Evolutionary conservation across 2,888 invertebrate species (phyloP), one percentile per base, ranked within the genome.

Genomic region (Cantharis rustica): DNA sequence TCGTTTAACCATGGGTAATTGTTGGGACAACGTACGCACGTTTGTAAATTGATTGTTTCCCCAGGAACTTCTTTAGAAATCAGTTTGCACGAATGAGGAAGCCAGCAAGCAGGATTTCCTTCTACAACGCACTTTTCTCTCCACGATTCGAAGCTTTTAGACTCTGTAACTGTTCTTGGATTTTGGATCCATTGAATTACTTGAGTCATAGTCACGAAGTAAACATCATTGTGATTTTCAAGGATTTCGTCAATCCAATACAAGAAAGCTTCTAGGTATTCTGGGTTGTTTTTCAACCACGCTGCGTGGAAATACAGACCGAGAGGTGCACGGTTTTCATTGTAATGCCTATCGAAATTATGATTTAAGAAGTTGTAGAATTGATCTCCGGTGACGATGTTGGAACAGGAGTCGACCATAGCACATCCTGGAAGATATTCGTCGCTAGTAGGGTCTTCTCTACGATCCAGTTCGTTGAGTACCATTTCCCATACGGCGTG

Each of bases 401-500:
- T 97, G 76, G 96, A 96, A 90, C 97, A 97, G 15, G 96, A 97
- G 89, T 97, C 97, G 7, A 97, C 96, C 97, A 97, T 97, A 76
- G 96, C 96, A 85, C 97, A 97, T 23, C 96, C 97, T 4, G 96
- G 95, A 68, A 97, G 90, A 85, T 95, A 95, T 87, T 97, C 97
- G 86, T 97, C 96, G 85, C 95, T 96, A 84, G 89, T 92, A 0
- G 97, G 97, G 86, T 97, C 97, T 88, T 97, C 97, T 82, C 97
- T 93, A 81, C 96, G 93, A 89, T 97, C 97, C 81, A 97, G 89
- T 88, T 97, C 97, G 88, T 97, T 97, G 93, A 97, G 95, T 61
- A 97, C 96, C 96, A 97, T 96, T 88, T 97, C 97, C 97, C 97
- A 97, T 61, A 97, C 96, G 69, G 97, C 96, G 88, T 97, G 97